Conservation (phyloP, 1,140 invertebrate genomes). For the Bathynomus jamesi region DNA sequence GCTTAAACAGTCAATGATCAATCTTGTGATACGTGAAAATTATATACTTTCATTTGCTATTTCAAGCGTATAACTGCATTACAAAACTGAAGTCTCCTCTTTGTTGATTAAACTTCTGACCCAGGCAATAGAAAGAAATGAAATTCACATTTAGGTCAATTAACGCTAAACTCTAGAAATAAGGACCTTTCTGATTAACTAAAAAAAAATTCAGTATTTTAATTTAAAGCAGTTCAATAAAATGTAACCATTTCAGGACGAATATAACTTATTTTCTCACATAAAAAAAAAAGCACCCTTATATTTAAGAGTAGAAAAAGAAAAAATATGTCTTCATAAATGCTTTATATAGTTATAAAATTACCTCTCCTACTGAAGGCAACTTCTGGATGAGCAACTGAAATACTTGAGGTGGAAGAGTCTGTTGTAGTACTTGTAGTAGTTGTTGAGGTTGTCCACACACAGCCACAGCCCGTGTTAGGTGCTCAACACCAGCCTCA, state of each 20-base stretch:
- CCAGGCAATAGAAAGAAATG: no score
- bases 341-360: background rate
- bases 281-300: background rate
- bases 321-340: background rate
- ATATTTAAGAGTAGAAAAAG: background rate
- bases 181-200: background rate
- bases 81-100: no score
- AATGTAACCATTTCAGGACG: background rate
- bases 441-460: constrained; percentile 90
- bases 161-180: no score
- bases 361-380: constrained; percentile 55
- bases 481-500: constrained; percentile 84
- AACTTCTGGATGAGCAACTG: constrained; percentile 73
- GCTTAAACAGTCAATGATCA: no score
- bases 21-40: no score
- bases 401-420: constrained; percentile 85
- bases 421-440: constrained; percentile 84
- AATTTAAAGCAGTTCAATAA: background rate
- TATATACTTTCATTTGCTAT: no score
- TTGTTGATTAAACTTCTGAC: no score
- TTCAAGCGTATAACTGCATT: no score
- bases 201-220: background rate
- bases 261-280: background rate
- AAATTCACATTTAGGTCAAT: no score
- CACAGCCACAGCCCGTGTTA: constrained; percentile 89